phyloP scores from a whole-genome alignment of 2,113 vertebrate genomes.

The Maccullochella peelii region DNA sequence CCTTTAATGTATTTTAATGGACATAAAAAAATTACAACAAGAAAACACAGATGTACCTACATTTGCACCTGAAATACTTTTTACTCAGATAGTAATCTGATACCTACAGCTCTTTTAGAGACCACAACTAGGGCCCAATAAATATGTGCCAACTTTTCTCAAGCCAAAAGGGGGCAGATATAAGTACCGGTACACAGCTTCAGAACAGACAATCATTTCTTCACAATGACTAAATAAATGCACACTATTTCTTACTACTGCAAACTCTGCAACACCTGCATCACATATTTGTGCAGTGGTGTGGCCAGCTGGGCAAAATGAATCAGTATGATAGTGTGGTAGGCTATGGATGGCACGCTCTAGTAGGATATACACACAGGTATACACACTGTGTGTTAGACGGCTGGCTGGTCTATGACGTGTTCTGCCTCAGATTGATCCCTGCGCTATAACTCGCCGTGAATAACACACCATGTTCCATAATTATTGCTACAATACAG shows the following conservation, averaged over 20 bases:
- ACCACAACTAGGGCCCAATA: not conserved
- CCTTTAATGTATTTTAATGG: not conserved
- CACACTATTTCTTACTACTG: constrained; percentile 7
- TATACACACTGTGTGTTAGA: not conserved
- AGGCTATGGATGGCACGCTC: not conserved
- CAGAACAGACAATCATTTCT: constrained; percentile 13
- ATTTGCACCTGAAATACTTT: not conserved
- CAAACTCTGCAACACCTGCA: constrained; percentile 30
- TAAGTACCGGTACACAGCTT: not conserved
- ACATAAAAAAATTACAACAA: not conserved
- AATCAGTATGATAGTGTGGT: not conserved
- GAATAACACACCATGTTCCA: not conserved
- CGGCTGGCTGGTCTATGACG: not conserved
- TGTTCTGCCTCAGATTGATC: not conserved
- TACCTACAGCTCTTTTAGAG: not conserved
- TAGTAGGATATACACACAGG: not conserved
- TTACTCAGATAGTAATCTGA: not conserved
- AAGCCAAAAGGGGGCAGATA: not conserved
- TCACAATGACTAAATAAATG: not conserved
- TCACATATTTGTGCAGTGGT: constrained; percentile 10
- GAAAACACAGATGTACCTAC: not conserved
- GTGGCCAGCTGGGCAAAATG: constrained; percentile 7
- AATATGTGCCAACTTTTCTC: not conserved
- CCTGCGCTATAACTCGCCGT: not conserved
- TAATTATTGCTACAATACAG: not conserved